Conservation (phyloP, 1,140 invertebrate genomes). For the Drosophila lacteicornis region DNA sequence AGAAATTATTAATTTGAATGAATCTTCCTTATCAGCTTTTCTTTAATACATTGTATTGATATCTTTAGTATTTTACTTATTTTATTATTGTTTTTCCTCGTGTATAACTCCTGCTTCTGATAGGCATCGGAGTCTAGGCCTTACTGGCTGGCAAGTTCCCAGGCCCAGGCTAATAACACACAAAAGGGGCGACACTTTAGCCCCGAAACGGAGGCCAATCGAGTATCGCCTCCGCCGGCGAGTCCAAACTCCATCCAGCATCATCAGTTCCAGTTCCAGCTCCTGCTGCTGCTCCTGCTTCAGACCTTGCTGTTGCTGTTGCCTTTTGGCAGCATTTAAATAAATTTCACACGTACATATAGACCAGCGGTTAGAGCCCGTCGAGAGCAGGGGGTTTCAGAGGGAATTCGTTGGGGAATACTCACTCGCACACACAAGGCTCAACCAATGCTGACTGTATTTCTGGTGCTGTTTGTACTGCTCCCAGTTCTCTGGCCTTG, state of each 20-base stretch:
- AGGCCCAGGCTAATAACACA: constrained; percentile 37
- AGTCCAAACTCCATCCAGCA: constrained; percentile 11
- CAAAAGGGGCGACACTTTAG: constrained; percentile 58
- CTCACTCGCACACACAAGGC: constrained; percentile 10
- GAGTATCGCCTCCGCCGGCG: constrained; percentile 38
- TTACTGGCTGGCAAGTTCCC: constrained; percentile 38
- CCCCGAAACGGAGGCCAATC: constrained; percentile 49
- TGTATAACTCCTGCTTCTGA: constrained; percentile 39
- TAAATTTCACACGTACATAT: constrained; percentile 69
- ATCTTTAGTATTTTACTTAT: background rate
- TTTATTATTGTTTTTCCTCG: background rate
- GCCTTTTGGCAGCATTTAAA: constrained; percentile 81
- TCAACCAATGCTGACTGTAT: constrained; percentile 8
- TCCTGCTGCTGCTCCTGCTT: constrained; percentile 5
- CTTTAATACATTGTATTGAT: background rate
- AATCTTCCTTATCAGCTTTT: too few relatives aligned
- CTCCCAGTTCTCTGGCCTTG: constrained; percentile 6
- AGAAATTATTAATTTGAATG: background rate
- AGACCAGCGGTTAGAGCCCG: constrained; percentile 27
- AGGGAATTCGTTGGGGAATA: constrained; percentile 6
- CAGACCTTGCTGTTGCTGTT: constrained; percentile 36
- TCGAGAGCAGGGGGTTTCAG: background rate
- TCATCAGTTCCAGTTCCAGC: constrained; percentile 26
- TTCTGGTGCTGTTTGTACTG: constrained; percentile 6
- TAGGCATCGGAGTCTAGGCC: constrained; percentile 46